A percentile compares a stretch with the other conserved stretches of the same genome.
Conservation (phyloP, 2,888 invertebrate genomes). For the Zygogramma bicolorata region DNA sequence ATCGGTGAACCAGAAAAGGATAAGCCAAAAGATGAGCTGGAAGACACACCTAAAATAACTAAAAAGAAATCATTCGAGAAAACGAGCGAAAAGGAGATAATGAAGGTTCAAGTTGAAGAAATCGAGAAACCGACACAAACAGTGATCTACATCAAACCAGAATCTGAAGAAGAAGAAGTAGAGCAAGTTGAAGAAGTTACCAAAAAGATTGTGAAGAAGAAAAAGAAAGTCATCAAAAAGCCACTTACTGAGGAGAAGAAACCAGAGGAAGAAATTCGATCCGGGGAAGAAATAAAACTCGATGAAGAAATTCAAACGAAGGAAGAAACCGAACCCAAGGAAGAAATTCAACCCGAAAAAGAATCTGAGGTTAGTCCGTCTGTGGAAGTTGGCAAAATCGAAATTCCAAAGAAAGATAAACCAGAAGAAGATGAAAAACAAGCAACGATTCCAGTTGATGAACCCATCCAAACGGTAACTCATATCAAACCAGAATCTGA, state of each 20-base stretch:
- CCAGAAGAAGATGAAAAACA: slow-evolving; percentile 50
- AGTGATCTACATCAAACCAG: no score
- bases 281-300: slow-evolving; percentile 59
- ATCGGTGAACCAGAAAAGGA: slow-evolving; percentile 55
- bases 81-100: no score
- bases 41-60: no score
- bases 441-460: slow-evolving; percentile 43
- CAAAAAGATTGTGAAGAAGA: slow-evolving; percentile 63
- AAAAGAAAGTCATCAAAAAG: slow-evolving; percentile 58
- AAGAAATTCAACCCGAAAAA: slow-evolving; percentile 48
- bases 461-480: slow-evolving; percentile 51
- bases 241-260: slow-evolving; percentile 59
- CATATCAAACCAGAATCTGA: slow-evolving; percentile 45
- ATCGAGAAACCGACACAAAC: no score
- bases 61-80: no score
- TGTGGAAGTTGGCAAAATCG: slow-evolving; percentile 53
- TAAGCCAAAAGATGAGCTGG: no score
- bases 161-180: no score
- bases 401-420: slow-evolving; percentile 46
- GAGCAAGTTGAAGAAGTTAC: no score
- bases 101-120: no score
- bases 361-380: not conserved
- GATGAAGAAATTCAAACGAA: slow-evolving; percentile 59
- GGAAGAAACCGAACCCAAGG: slow-evolving; percentile 52
- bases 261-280: slow-evolving; percentile 60